phyloP scores from a whole-genome alignment of 30 jellyfish, hydroid and myxozoan species.

The Pelagia noctiluca region DNA sequence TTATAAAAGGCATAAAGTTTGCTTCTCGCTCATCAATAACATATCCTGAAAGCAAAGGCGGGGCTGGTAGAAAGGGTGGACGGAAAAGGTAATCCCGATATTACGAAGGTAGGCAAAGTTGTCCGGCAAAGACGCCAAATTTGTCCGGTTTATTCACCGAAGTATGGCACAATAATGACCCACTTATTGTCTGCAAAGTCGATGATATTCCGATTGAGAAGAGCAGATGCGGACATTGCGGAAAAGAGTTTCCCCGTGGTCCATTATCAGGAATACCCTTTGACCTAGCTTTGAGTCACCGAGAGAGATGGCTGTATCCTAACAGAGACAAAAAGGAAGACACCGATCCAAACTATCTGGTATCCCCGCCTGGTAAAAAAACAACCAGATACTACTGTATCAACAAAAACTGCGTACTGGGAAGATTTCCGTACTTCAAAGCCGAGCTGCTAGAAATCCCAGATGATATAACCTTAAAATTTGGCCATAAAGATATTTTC shows the following conservation, averaged over 20 bases:
- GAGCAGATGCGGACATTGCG: constrained; percentile 2
- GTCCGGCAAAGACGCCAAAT: neutral
- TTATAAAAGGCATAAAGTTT: neutral
- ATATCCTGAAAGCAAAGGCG: neutral
- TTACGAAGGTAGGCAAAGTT: neutral
- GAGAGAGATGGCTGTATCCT: neutral
- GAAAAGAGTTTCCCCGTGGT: neutral
- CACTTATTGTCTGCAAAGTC: neutral
- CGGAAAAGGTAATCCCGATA: neutral
- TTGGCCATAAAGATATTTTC: too few species aligned
- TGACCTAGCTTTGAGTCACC: neutral
- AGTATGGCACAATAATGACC: constrained; percentile 6
- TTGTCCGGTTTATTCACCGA: neutral
- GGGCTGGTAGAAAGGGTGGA: constrained; percentile 8
- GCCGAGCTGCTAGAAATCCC: too few species aligned
- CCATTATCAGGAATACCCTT: neutral
- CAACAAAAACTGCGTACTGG: too few species aligned
- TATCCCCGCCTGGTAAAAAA: too few species aligned
- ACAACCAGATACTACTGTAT: too few species aligned
- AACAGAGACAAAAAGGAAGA: constrained; percentile 4
- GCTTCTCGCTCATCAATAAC: neutral
- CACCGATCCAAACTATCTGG: neutral
- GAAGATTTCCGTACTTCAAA: too few species aligned
- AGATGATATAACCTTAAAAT: too few species aligned
- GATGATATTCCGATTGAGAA: neutral